Percentiles rank a stretch among this genome's conserved stretches.
These are phyloP conservation scores for Pseudochromis fuscus DNA, from an alignment of 2,797 vertebrate genomes.

Conservation along the genomic window DNA sequence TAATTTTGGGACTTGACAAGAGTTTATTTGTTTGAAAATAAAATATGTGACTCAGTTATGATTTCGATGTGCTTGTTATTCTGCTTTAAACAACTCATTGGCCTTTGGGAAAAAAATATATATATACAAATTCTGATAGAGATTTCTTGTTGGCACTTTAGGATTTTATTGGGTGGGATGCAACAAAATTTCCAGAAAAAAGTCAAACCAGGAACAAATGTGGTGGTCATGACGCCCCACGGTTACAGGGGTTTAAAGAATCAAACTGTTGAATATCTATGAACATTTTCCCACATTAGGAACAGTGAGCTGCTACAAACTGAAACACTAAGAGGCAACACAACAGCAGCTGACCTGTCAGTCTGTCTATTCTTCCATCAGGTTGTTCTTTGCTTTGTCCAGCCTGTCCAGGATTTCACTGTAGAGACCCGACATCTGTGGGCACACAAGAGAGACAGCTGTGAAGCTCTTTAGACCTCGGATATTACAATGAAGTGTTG, in stretches of 20 bases:
- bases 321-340: background rate
- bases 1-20: constrained; percentile 88
- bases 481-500: background rate
- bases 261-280: background rate
- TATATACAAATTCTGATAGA: background rate
- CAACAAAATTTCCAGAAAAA: background rate
- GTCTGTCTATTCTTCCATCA: constrained; percentile 76
- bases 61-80: constrained; percentile 83
- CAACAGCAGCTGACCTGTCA: constrained; percentile 1
- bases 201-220: constrained; percentile 7
- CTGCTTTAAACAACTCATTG: constrained; percentile 29
- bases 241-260: background rate
- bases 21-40: constrained; percentile 91
- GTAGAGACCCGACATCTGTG: constrained; percentile 90
- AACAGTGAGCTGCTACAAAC: constrained; percentile 29
- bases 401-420: constrained; percentile 88
- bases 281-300: constrained; percentile 22
- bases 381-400: constrained; percentile 83
- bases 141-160: background rate
- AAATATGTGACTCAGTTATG: constrained; percentile 89
- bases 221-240: background rate
- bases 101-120: constrained; percentile 29
- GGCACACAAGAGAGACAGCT: constrained; percentile 42
- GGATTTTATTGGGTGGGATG: constrained; percentile 1
- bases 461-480: background rate